Conservation (phyloP, 2,797 vertebrate species). For the Parotocinclus haroldoi region DNA sequence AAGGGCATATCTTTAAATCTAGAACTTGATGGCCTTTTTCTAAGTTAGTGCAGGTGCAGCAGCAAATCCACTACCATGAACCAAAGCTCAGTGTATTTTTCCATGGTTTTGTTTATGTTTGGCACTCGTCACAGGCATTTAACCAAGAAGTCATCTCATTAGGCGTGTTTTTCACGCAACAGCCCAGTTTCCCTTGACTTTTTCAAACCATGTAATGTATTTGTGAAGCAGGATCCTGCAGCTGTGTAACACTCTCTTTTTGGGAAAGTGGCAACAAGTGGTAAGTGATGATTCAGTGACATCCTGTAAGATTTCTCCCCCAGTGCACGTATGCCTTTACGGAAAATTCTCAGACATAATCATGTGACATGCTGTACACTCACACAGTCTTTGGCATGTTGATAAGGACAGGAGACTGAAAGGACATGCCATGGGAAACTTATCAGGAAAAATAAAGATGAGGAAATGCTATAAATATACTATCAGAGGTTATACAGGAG, state of each 20-base stretch:
- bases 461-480: too few relatives aligned
- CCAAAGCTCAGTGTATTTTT: not conserved
- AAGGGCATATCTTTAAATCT: not conserved
- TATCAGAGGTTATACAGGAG: too few relatives aligned
- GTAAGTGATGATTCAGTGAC: slow-evolving; percentile 30
- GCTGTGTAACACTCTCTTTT: slow-evolving; percentile 10
- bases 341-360: slow-evolving; percentile 22
- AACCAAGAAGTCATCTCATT: slow-evolving; percentile 17
- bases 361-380: not conserved
- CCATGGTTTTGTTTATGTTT: slow-evolving; percentile 15
- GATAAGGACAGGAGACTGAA: not conserved
- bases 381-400: slow-evolving; percentile 2
- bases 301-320: slow-evolving; percentile 6
- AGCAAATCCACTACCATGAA: not conserved
- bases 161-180: not conserved
- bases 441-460: too few relatives aligned
- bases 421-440: not conserved
- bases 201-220: not conserved
- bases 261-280: slow-evolving; percentile 12
- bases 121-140: slow-evolving; percentile 13
- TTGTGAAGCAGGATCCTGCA: slow-evolving; percentile 1
- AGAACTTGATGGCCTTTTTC: not conserved
- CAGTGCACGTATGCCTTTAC: slow-evolving; percentile 9
- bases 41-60: slow-evolving; percentile 25
- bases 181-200: not conserved